These are phyloP conservation scores for Drosophila trapezifrons DNA, from an alignment of 1,140 invertebrate genomes.

Conservation along the genomic window DNA sequence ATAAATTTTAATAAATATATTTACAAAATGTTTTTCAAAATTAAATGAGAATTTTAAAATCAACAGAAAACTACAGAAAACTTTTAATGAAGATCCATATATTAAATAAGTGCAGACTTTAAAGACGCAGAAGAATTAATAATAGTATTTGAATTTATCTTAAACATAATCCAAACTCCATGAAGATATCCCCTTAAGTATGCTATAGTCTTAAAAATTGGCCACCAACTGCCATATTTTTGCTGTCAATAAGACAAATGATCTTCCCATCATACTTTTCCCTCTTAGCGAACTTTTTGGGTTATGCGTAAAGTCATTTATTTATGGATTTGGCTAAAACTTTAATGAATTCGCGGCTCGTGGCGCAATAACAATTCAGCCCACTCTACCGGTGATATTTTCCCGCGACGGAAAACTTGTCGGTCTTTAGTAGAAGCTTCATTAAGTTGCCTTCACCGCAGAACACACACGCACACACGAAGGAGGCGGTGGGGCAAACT, in stretches of 20 bases:
- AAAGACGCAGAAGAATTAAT: not conserved
- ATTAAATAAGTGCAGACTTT: too few relatives aligned
- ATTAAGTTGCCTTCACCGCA: conserved; percentile 44
- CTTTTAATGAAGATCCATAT: too few relatives aligned
- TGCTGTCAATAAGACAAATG: conserved; percentile 43
- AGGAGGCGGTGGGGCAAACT: conserved; percentile 8
- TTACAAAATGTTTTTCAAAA: too few relatives aligned
- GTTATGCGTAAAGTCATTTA: conserved; percentile 23
- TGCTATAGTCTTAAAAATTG: not conserved
- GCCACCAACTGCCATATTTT: conserved; percentile 10
- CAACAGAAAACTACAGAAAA: too few relatives aligned
- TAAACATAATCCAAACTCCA: not conserved
- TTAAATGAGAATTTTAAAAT: too few relatives aligned
- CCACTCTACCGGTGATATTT: not conserved
- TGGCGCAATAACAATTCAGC: conserved; percentile 18
- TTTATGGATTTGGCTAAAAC: conserved; percentile 46
- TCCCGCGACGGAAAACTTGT: conserved; percentile 1
- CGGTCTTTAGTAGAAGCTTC: conserved; percentile 33
- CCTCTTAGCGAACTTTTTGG: conserved; percentile 14
- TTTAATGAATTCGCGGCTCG: conserved; percentile 36
- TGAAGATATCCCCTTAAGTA: not conserved
- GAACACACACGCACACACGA: not conserved
- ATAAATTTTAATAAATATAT: too few relatives aligned
- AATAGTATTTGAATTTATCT: too few relatives aligned
- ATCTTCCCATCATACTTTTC: conserved; percentile 5